Conservation (phyloP, 1,140 invertebrate species). For the Idris sp. region DNA sequence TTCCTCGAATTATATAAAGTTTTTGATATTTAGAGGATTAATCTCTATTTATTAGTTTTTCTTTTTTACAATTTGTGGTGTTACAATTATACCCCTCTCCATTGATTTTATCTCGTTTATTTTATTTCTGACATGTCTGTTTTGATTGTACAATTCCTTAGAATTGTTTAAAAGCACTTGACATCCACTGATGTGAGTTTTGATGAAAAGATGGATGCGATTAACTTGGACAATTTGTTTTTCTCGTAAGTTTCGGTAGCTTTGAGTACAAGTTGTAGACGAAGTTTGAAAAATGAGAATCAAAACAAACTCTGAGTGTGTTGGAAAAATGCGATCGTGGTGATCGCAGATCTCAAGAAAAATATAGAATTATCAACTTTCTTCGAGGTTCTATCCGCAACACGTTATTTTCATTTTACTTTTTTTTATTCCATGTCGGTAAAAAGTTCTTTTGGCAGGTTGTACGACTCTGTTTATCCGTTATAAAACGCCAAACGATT, state of each 20-base stretch:
- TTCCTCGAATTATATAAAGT: no score
- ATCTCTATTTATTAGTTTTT: no score
- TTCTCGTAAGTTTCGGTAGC: conserved; percentile 21
- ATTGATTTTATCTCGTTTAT: no score
- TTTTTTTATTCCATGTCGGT: conserved; percentile 26
- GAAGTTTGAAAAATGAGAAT: conserved; percentile 49
- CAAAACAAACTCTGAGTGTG: conserved; percentile 34
- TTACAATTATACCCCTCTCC: no score
- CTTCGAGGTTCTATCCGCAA: conserved; percentile 24
- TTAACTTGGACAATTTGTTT: conserved; percentile 36
- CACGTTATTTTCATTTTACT: conserved; percentile 41
- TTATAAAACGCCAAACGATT: conserved; percentile 14
- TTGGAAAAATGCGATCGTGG: conserved; percentile 35
- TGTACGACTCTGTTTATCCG: conserved; percentile 40
- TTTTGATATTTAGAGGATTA: no score
- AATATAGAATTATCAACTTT: conserved; percentile 46
- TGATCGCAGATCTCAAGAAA: conserved; percentile 42
- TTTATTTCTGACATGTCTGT: no score
- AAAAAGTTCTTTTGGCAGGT: conserved; percentile 44
- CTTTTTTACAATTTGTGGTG: no score
- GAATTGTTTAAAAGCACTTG: conserved; percentile 33
- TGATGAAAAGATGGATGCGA: conserved; percentile 35
- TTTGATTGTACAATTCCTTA: no score
- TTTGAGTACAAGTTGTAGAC: conserved; percentile 12
- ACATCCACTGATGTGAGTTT: conserved; percentile 23